Base-by-base conservation (phyloP, 2,797 vertebrate genomes). In the Phalanger gymnotis region DNA sequence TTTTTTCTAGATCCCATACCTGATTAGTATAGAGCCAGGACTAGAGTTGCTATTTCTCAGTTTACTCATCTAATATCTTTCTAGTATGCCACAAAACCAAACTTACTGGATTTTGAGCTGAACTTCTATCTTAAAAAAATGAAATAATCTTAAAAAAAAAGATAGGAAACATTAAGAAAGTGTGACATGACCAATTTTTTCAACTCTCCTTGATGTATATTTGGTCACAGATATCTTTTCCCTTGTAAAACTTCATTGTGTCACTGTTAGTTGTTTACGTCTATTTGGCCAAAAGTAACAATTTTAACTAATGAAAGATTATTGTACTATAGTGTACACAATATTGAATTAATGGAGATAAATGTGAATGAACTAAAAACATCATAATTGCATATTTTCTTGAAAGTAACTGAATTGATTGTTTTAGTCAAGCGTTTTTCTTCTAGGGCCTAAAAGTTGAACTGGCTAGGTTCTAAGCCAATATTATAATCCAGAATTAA, bases 371-470 rank as follows among this genome's bases (percentile, higher is more conserved):
- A 66, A 16, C 14, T 73, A 73, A 40, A 73, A 73, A 28, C 34
- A 73, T 73, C 5, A 22, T 40, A 53, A 47, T n/a, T n/a, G 57
- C 66, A 22, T 95, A 90, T 95, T 97, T 95, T 94, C 91, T 95
- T 87, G 54, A 90, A 92, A 89, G 87, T 93, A 87, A 93, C 91
- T 94, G 34, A 28, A 53, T 47, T 51, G n/a, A 90, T 95, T 40
- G 53, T 96, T 95, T 95, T 95, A 61, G 58, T 94, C 92, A 34
- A 91, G 90, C 93, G 30, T 95, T 34, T 96, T 91, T 58, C 73
- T 66, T 96, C 52, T 40, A 93, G 93, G 96, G 19, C 5, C 47
- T 55, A 92, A 96, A 90, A 51, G 11, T n/a, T 56, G 91, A 92
- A 95, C 81, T 51, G 56, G 90, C 25, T 54, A 52, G 31, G 47